Base-by-base conservation (phyloP, 2,113 vertebrate genomes). In the Elaphurus davidianus region DNA sequence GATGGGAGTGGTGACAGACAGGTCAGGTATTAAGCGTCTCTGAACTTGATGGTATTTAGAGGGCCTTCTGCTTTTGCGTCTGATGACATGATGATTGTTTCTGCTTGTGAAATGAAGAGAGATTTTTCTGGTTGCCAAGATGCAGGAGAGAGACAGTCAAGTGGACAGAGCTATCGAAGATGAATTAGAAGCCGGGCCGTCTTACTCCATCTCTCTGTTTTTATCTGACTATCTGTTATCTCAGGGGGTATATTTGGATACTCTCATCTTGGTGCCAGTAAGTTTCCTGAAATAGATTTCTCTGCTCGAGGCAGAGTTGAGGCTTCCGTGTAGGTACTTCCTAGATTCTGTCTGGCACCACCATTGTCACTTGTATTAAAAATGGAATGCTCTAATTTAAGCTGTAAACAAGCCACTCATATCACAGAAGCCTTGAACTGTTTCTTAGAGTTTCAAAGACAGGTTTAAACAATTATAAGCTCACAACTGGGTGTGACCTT, bases 231-330 rank as follows among this genome's bases (percentile, higher is more conserved):
- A 23, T 74, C 94, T 81, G 19, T 64, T 97, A 47, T 89, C 90
- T 94, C n/a, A 36, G 28, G 57, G 52, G 13, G 19, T 62, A 55
- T 95, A 83, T 81, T 95, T 95, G 84, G 59, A 91, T 64, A 94
- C 93, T 95, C 28, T 97, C 40, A 91, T 95, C 86, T 84, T 90
- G 47, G 43, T 93, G 40, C 45, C 57, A 92, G 21, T 93, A 57
- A 28, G 27, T 74, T 96, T 90, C 33, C 74, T 94, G 79, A 76
- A 92, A 17, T 96, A 95, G 76, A 92, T 85, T 79, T 86, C 30
- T 94, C 90, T 76, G 47, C 40, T 87, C 62, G 25, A 57, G 84
- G 62, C 83, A 82, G 62, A 92, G 43, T 81, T 11, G 47, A 87
- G 87, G 33, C 30, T 11, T 64, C 64, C 0, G 1, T 33, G 0